These are phyloP conservation scores for Lucifuga dentata DNA, from an alignment of 2,113 vertebrate species.

Conservation along the genomic window DNA sequence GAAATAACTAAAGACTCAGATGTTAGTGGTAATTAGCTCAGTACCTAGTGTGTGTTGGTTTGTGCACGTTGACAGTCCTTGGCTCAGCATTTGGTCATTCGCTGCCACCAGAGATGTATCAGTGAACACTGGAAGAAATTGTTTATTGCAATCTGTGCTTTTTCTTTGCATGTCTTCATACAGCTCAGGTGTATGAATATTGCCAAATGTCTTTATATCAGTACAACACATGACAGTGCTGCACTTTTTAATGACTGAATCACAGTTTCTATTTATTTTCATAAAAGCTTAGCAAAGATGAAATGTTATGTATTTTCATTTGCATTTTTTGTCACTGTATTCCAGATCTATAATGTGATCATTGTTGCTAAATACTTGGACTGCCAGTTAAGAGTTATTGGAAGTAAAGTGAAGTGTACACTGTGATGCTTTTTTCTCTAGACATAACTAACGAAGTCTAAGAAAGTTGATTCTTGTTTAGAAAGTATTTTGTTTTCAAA, in stretches of 20 bases:
- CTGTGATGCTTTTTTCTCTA: slow-evolving; percentile 17
- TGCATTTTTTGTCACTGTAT: slow-evolving; percentile 17
- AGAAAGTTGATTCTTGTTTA: no score
- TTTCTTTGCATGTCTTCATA: slow-evolving; percentile 1
- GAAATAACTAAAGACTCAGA: slow-evolving; percentile 19
- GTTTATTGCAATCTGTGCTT: no score
- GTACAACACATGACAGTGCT: slow-evolving; percentile 16
- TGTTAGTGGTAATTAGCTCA: slow-evolving; percentile 47
- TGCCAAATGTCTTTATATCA: neutral
- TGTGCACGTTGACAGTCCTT: slow-evolving; percentile 27
- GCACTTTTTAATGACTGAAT: slow-evolving; percentile 46
- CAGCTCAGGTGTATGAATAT: neutral
- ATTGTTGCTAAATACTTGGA: slow-evolving; percentile 20
- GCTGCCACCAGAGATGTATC: slow-evolving; percentile 20
- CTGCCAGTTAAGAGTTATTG: slow-evolving; percentile 2
- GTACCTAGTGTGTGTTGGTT: slow-evolving; percentile 21
- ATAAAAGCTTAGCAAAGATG: slow-evolving; percentile 14
- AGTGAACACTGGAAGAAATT: slow-evolving; percentile 25
- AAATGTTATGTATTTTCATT: slow-evolving; percentile 64
- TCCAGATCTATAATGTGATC: slow-evolving; percentile 28
- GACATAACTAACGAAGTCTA: no score
- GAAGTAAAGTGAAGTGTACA: slow-evolving; percentile 8
- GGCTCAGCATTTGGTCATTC: slow-evolving; percentile 4
- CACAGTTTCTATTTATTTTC: slow-evolving; percentile 45
- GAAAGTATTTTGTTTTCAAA: neutral